Conservation (phyloP, 2,113 vertebrate genomes). For the Lontra canadensis region DNA sequence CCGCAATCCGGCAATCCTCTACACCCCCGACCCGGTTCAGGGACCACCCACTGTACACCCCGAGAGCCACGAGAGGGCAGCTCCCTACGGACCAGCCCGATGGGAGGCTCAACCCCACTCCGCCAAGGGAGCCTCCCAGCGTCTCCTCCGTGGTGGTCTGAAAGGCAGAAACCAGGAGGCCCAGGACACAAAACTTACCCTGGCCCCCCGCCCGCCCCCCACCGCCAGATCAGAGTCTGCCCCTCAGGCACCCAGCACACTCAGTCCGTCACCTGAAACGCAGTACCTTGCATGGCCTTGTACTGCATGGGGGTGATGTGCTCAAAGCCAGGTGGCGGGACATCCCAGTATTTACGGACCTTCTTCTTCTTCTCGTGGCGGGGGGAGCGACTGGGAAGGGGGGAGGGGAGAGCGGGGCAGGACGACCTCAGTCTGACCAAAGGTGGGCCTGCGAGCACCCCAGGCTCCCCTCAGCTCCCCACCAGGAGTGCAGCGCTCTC, state of each 20-base stretch:
- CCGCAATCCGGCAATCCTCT: fast-evolving
- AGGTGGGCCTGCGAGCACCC: not conserved
- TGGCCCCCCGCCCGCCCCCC: too few relatives aligned
- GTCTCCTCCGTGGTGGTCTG: not conserved
- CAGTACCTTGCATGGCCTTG: conserved; percentile 95
- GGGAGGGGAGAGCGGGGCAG: not conserved
- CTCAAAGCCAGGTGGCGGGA: conserved; percentile 93
- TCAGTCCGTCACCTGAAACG: fast-evolving
- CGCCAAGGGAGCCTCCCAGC: not conserved
- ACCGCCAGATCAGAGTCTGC: not conserved
- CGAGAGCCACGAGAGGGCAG: fast-evolving
- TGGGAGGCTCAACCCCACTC: not conserved
- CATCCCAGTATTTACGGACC: conserved; percentile 95
- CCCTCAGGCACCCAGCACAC: too few relatives aligned
- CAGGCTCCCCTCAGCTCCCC: not conserved
- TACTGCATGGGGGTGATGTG: conserved; percentile 97
- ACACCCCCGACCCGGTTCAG: fast-evolving
- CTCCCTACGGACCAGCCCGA: not conserved
- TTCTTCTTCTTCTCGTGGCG: conserved; percentile 96
- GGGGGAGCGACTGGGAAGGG: conserved; percentile 87
- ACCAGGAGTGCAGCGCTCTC: not conserved
- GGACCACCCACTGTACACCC: not conserved
- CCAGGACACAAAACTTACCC: not conserved
- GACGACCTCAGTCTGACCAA: conserved; percentile 47
- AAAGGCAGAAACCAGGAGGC: not conserved